Conservation (phyloP, 1,140 invertebrate species). For the Mamestra configurata region DNA sequence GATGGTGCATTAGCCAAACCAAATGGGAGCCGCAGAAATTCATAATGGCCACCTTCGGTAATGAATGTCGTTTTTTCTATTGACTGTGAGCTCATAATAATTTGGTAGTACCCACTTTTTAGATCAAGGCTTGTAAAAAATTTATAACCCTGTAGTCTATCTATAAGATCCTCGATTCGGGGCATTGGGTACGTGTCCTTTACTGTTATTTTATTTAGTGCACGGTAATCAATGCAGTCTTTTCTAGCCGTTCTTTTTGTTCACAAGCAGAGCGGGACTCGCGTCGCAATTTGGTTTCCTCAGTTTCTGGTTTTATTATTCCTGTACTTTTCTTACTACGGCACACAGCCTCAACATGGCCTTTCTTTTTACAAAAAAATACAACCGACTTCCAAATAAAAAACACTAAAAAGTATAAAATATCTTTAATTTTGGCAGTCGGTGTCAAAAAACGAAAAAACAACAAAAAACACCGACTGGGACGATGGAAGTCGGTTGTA, state of each 20-base stretch:
- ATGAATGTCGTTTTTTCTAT: too few species aligned
- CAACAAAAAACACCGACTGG: too few species aligned
- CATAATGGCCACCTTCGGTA: too few species aligned
- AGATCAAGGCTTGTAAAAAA: background rate
- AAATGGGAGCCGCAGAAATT: too few species aligned
- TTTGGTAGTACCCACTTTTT: constrained; percentile 23
- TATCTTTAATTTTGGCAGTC: too few species aligned
- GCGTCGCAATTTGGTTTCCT: constrained; percentile 20
- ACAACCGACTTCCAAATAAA: too few species aligned
- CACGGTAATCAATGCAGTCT: constrained; percentile 7
- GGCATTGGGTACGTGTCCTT: constrained; percentile 17
- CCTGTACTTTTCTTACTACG: background rate
- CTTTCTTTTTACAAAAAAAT: background rate
- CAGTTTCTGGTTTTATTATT: background rate
- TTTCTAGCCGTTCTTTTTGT: constrained; percentile 7
- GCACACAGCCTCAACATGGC: background rate
- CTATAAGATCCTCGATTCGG: background rate
- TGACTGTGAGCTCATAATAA: too few species aligned
- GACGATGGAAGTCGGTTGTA: too few species aligned
- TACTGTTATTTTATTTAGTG: constrained; percentile 1
- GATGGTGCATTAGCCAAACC: too few species aligned
- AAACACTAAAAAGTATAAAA: too few species aligned
- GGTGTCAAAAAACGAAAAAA: too few species aligned
- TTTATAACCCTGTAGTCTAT: background rate
- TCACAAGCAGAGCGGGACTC: background rate